These are phyloP conservation scores for Otis tarda DNA, from an alignment of 2,113 vertebrate species.

Conservation along the genomic window DNA sequence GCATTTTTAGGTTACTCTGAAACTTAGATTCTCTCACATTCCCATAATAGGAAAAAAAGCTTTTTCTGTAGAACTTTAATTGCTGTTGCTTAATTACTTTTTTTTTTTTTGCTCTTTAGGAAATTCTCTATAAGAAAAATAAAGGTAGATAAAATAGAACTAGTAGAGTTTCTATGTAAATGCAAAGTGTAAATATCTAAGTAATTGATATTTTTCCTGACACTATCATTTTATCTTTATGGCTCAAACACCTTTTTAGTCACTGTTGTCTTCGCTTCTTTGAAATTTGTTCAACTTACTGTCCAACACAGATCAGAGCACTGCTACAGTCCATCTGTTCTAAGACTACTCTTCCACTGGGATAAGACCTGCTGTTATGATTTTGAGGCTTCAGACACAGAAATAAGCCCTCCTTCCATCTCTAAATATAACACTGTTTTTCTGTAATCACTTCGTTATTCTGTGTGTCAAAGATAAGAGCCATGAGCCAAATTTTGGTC, in stretches of 20 bases:
- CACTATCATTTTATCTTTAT: neutral
- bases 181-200: neutral
- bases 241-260: neutral
- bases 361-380: constrained; percentile 14
- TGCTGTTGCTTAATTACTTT: neutral
- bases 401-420: constrained; percentile 33
- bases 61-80: neutral
- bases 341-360: constrained; percentile 22
- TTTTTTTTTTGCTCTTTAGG: neutral
- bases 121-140: neutral
- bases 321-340: constrained; percentile 18
- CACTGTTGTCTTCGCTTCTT: neutral
- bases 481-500: constrained; percentile 23
- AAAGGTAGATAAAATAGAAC: neutral
- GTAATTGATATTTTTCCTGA: neutral
- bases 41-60: neutral
- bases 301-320: constrained; percentile 32
- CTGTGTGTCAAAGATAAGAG: constrained; percentile 56
- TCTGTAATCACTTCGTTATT: constrained; percentile 36
- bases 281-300: constrained; percentile 11
- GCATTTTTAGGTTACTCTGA: neutral
- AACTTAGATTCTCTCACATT: neutral
- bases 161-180: neutral
- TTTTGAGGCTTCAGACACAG: constrained; percentile 2
- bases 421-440: constrained; percentile 9